A percentile compares a stretch with the other conserved stretches of the same genome.
phyloP scores from a whole-genome alignment of 1,140 invertebrate genomes.

The Palaemon carinicauda region DNA sequence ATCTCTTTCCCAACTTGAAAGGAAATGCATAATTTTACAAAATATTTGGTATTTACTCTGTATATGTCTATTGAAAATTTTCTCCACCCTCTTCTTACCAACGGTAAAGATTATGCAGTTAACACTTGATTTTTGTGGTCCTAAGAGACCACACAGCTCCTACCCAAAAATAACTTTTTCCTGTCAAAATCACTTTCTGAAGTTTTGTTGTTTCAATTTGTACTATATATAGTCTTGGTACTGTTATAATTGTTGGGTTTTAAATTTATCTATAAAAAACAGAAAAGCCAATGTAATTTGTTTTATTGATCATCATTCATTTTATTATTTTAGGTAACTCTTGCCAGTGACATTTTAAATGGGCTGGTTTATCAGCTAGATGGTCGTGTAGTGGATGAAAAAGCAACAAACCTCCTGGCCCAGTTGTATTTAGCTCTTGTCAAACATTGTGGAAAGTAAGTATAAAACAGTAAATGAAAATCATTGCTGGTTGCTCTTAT shows the following conservation, averaged over 20 bases:
- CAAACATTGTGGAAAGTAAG: constrained; percentile 42
- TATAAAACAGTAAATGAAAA: too few species aligned
- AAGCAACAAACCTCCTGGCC: constrained; percentile 7
- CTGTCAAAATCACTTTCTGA: too few species aligned
- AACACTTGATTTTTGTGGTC: too few species aligned
- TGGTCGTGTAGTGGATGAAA: background rate
- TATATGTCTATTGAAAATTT: too few species aligned
- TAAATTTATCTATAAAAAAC: background rate
- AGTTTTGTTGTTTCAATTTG: background rate
- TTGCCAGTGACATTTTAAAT: constrained; percentile 30
- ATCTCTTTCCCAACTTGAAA: too few species aligned
- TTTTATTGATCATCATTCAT: background rate
- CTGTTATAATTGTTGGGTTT: background rate
- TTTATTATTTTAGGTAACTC: background rate
- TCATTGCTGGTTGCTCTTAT: background rate
- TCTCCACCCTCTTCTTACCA: too few species aligned
- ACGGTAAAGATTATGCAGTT: too few species aligned
- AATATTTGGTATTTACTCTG: too few species aligned
- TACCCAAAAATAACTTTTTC: too few species aligned
- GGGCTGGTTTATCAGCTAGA: constrained; percentile 15
- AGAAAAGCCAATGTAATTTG: background rate
- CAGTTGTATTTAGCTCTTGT: constrained; percentile 26
- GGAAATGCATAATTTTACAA: too few species aligned
- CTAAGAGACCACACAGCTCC: too few species aligned
- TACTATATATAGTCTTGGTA: too few species aligned